A percentile compares a stretch with the other conserved stretches of the same genome.
Evolutionary conservation across 2,113 vertebrate species (phyloP).

Genomic region (Cephalopterus ornatus): DNA sequence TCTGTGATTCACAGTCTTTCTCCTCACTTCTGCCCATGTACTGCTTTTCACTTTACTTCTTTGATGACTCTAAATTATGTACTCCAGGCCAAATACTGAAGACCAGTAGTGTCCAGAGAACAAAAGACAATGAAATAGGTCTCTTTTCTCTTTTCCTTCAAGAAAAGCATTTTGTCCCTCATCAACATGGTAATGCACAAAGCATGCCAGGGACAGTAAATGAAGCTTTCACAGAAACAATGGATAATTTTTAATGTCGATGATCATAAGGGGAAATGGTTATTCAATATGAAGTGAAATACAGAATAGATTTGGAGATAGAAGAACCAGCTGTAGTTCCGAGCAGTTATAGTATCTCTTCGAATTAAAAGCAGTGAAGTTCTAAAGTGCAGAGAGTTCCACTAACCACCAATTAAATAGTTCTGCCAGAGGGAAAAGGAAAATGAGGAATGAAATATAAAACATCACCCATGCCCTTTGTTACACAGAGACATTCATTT

Average conservation of each 20-base stretch:
- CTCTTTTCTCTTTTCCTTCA: neutral
- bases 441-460: constrained; percentile 1
- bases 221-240: neutral
- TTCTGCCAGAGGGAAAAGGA: neutral
- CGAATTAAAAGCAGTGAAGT: neutral
- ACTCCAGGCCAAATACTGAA: neutral
- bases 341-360: neutral
- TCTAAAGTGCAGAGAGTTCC: neutral
- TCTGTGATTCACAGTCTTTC: neutral
- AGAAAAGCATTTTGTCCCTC: neutral
- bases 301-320: neutral
- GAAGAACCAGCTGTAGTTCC: neutral
- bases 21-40: neutral
- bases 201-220: neutral
- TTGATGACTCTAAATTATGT: neutral
- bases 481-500: neutral
- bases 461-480: neutral
- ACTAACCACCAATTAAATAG: constrained; percentile 9
- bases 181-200: neutral
- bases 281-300: neutral
- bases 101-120: neutral
- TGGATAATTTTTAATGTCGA: neutral
- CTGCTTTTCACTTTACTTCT: neutral
- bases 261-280: neutral
- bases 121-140: neutral